phyloP scores from a whole-genome alignment of 2,797 vertebrate genomes.

The Hephaestus fuliginosus region DNA sequence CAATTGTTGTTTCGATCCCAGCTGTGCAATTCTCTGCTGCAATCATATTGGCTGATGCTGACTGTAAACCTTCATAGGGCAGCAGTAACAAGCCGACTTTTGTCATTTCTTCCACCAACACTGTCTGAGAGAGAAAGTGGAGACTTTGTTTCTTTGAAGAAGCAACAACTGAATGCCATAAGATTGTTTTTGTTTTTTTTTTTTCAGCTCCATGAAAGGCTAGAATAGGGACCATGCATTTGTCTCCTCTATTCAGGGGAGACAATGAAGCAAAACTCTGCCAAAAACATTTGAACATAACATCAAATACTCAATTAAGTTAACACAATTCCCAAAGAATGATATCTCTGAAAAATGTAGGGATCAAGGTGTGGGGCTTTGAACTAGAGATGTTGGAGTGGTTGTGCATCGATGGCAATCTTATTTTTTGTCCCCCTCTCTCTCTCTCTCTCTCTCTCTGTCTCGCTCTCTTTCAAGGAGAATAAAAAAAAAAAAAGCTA shows the following conservation, averaged over 20 bases:
- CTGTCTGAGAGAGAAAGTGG: conserved; percentile 19
- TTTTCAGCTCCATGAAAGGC: background rate
- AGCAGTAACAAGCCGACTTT: conserved; percentile 19
- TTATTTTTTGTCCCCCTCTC: conserved; percentile 22
- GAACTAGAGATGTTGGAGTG: conserved; percentile 49
- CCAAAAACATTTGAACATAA: conserved; percentile 48
- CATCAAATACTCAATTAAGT: conserved; percentile 68
- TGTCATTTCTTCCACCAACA: conserved; percentile 1
- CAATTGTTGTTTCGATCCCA: conserved; percentile 23
- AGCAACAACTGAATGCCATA: conserved; percentile 5
- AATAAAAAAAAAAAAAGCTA: conserved; percentile 70
- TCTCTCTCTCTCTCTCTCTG: background rate
- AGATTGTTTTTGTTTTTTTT: background rate
- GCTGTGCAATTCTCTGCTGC: conserved; percentile 27
- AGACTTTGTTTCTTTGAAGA: conserved; percentile 21
- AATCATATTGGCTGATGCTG: conserved; percentile 14
- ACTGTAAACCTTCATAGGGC: conserved; percentile 31
- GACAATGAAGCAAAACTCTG: conserved; percentile 37
- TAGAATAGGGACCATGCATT: background rate
- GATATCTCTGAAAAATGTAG: conserved; percentile 41
- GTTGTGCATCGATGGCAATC: conserved; percentile 62
- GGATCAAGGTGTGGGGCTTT: conserved; percentile 58
- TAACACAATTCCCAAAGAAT: conserved; percentile 50
- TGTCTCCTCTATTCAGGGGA: conserved; percentile 8
- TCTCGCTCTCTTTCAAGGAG: conserved; percentile 60